Percentiles rank a stretch among this genome's conserved stretches.
phyloP scores from a whole-genome alignment of 1,140 invertebrate species.

The Leucophenga varia region DNA sequence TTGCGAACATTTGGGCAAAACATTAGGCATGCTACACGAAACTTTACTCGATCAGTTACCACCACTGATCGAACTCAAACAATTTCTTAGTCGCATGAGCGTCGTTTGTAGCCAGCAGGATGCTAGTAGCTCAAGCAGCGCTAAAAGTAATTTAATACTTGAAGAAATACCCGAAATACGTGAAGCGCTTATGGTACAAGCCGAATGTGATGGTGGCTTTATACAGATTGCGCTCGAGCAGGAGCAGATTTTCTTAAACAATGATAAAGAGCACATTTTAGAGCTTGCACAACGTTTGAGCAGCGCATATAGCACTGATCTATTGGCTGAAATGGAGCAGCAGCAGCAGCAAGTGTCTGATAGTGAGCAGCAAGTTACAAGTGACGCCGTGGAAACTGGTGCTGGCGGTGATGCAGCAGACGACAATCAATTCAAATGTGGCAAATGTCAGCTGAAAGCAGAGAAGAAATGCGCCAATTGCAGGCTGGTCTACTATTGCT shows the following conservation, averaged over 20 bases:
- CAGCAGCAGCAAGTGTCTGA: slow-evolving; percentile 14
- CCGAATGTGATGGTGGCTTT: slow-evolving; percentile 59
- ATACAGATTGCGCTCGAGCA: slow-evolving; percentile 61
- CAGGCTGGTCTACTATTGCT: slow-evolving; percentile 59
- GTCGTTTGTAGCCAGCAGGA: too few relatives aligned
- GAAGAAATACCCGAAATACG: slow-evolving; percentile 62
- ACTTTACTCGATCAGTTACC: slow-evolving; percentile 72
- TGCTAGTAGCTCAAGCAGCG: slow-evolving; percentile 30
- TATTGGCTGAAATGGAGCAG: slow-evolving; percentile 58
- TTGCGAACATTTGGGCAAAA: slow-evolving; percentile 60
- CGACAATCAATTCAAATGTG: slow-evolving; percentile 48
- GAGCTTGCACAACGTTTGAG: slow-evolving; percentile 57
- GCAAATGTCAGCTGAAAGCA: slow-evolving; percentile 55
- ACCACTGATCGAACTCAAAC: slow-evolving; percentile 71
- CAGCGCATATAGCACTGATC: slow-evolving; percentile 59
- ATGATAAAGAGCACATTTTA: slow-evolving; percentile 58
- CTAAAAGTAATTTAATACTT: slow-evolving; percentile 56
- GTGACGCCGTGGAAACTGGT: slow-evolving; percentile 10
- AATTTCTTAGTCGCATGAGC: slow-evolving; percentile 63
- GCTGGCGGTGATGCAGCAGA: slow-evolving; percentile 4
- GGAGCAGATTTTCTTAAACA: slow-evolving; percentile 59
- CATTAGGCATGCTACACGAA: slow-evolving; percentile 63
- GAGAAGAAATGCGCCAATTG: slow-evolving; percentile 60
- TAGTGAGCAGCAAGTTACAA: slow-evolving; percentile 12
- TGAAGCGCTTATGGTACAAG: slow-evolving; percentile 53